These are phyloP conservation scores for Gephyroberyx darwinii DNA, from an alignment of 2,797 vertebrate genomes.

Conservation along the genomic window DNA sequence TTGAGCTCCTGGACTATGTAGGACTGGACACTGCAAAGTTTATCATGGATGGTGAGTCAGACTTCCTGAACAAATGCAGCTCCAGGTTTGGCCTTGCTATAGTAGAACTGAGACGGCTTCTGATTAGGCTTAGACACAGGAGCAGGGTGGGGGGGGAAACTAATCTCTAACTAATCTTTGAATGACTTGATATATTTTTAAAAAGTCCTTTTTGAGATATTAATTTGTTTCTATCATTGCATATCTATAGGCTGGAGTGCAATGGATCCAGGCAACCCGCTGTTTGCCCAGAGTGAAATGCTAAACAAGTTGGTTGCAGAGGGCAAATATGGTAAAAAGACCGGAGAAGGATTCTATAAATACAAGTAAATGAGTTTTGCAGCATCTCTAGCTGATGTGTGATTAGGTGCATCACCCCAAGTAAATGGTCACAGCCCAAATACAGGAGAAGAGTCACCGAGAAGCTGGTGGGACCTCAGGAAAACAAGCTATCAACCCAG, in stretches of 20 bases:
- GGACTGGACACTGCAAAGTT: slow-evolving; percentile 95
- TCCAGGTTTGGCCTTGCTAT: neutral
- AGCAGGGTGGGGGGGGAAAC: neutral
- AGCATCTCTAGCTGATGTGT: neutral
- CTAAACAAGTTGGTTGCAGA: slow-evolving; percentile 91
- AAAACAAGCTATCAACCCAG: neutral
- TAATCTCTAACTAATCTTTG: neutral
- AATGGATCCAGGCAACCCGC: slow-evolving; percentile 84
- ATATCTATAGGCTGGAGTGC: slow-evolving; percentile 85
- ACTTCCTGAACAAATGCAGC: neutral
- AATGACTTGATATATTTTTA: neutral
- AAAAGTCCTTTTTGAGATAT: neutral
- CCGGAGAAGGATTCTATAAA: slow-evolving; percentile 95
- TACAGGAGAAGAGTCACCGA: slow-evolving; percentile 1
- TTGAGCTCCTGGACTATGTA: slow-evolving; percentile 95
- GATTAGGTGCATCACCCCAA: too few species aligned
- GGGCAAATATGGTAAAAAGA: slow-evolving; percentile 93
- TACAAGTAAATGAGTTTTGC: slow-evolving; percentile 82
- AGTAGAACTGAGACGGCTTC: neutral
- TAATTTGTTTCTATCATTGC: neutral
- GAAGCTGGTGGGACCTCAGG: neutral
- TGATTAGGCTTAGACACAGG: neutral
- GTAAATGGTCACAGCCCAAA: neutral
- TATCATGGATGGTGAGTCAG: slow-evolving; percentile 89
- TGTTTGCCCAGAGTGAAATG: slow-evolving; percentile 84